These are phyloP conservation scores for Amyelois transitella DNA, from an alignment of 1,140 invertebrate genomes.

Conservation along the genomic window DNA sequence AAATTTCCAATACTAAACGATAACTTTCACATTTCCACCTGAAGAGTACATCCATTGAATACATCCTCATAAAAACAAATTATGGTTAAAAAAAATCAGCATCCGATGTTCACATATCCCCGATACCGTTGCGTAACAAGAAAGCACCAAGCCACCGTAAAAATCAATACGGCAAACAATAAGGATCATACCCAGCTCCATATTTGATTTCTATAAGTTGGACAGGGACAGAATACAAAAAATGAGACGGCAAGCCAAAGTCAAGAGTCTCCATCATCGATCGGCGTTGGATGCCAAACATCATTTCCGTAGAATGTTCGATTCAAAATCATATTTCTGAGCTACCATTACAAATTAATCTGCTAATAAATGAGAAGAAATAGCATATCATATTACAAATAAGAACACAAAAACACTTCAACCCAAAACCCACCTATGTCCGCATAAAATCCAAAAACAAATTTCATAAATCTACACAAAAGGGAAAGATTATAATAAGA, in stretches of 20 bases:
- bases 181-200: slow-evolving; percentile 46
- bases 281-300: slow-evolving; percentile 41
- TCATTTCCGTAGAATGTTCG: slow-evolving; percentile 10
- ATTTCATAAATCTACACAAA: slow-evolving; percentile 14
- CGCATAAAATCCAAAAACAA: slow-evolving; percentile 6
- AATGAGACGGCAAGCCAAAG: slow-evolving; percentile 48
- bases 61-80: not conserved
- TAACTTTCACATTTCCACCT: too few species aligned
- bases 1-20: too few species aligned
- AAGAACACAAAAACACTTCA: not conserved
- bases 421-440: not conserved
- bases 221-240: slow-evolving; percentile 51
- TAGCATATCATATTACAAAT: slow-evolving; percentile 34
- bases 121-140: slow-evolving; percentile 15
- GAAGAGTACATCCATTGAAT: too few species aligned
- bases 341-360: slow-evolving; percentile 13
- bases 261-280: slow-evolving; percentile 69
- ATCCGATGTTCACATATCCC: not conserved
- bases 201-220: slow-evolving; percentile 42
- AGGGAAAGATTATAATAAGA: slow-evolving; percentile 48
- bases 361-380: slow-evolving; percentile 13
- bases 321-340: slow-evolving; percentile 16
- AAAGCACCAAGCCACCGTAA: slow-evolving; percentile 34
- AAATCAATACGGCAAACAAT: slow-evolving; percentile 66
- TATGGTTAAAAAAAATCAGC: slow-evolving; percentile 6